A percentile compares a stretch with the other conserved stretches of the same genome.
Evolutionary conservation across 2,113 vertebrate genomes (phyloP).

Genomic region (Athene cunicularia): DNA sequence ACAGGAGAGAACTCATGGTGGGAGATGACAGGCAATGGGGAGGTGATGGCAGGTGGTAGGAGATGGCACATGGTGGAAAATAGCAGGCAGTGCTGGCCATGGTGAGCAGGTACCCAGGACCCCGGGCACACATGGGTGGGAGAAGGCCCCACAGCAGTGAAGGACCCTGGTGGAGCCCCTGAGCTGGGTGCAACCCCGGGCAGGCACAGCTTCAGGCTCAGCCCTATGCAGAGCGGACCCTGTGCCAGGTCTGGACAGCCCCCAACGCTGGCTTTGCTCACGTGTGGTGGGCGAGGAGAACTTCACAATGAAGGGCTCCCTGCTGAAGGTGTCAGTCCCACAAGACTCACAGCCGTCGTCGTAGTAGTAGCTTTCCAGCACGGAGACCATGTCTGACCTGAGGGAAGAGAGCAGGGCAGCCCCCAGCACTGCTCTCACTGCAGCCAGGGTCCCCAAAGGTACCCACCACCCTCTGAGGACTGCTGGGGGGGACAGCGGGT

Average conservation of each 20-base stretch:
- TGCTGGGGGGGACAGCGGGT: neutral
- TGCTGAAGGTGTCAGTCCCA: slow-evolving; percentile 80
- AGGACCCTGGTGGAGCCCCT: neutral
- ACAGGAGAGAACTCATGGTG: neutral
- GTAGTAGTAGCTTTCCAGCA: slow-evolving; percentile 83
- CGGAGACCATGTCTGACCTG: slow-evolving; percentile 79
- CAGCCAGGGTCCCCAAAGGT: neutral
- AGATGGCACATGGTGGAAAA: neutral
- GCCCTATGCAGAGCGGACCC: accelerated
- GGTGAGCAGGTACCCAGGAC: neutral
- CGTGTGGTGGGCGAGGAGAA: slow-evolving; percentile 76
- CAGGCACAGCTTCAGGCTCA: neutral
- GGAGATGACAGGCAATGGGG: neutral
- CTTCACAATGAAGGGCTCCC: slow-evolving; percentile 90
- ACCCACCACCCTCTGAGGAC: neutral
- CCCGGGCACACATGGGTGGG: neutral
- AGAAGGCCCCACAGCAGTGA: neutral
- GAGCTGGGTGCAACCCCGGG: neutral
- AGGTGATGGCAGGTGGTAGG: neutral
- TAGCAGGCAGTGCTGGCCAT: neutral
- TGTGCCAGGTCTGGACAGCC: accelerated
- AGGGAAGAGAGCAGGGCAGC: neutral
- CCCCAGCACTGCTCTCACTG: neutral
- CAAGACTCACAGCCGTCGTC: slow-evolving; percentile 80
- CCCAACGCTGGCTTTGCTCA: neutral